Evolutionary conservation across 2,888 invertebrate genomes (phyloP), one percentile per base, ranked within the genome.

Genomic region (Drosophila robusta): DNA sequence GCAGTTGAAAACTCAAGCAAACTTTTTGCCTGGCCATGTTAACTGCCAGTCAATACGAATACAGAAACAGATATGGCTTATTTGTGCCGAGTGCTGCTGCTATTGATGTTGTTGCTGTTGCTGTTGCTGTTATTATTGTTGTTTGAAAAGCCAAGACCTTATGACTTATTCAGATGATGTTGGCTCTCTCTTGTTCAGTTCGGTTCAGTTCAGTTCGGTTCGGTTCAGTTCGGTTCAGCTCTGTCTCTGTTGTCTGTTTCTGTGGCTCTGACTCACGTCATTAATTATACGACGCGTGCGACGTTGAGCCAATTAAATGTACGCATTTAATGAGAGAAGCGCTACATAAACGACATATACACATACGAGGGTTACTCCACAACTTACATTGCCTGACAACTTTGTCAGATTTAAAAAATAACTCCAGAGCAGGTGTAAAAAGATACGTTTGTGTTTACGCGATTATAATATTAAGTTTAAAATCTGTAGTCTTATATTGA

Each of bases 1-100:
- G 60, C 76, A 76, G 66, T 76, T 76, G 80, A 66, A 63, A 75
- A 69, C 72, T 71, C 77, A 56, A 71, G 88, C 68, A 89, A 85
- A 87, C 79, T 70, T 87, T 89, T 85, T 85, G 65, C 78, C 54
- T 62, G 86, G 66, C 82, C 88, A 81, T 83, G 89, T 87, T 87
- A 87, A 88, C 88, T 83, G 88, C 79, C 83, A 83, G 85, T 89
- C 83, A 83, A 83, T 89, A 84, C 89, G 85, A 80, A 75, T 79
- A 66, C 80, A 44, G 80, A 75, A 87, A 82, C 80, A 89, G 81
- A 89, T 82, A 89, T 87, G 87, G 85, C 87, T 84, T 87, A 89
- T 87, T 87, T 87, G 67, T 63, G 80, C 49, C 45, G 62, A 63
- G 32, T 54, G 61, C 57, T 78, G 12, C 52, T 56, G 39, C 14